Base-by-base conservation (phyloP, 2,113 vertebrate genomes). In the Petrocephalus microphthalmus region DNA sequence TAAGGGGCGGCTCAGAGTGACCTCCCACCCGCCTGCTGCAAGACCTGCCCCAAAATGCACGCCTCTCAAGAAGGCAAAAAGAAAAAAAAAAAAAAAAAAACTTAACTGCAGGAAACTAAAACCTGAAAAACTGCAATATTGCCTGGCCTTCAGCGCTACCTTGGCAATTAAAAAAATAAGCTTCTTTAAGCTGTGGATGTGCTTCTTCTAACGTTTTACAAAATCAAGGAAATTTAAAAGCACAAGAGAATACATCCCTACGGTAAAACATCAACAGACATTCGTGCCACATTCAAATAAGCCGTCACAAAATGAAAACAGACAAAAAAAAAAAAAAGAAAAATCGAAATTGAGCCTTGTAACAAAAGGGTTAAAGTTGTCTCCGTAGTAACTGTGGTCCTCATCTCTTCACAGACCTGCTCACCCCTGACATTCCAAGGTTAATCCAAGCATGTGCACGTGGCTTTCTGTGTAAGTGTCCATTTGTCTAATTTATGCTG, bases 1-100 rank as follows among this genome's bases (percentile, higher is more conserved):
- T 83, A 89, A 93, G 94, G 94, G 92, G 93, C 92, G 92, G 93
- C 89, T 82, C 88, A 92, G 85, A 89, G 60, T 22, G 67, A 20
- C 22, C 20, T 45, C 78, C 6, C 5, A 17, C 54, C 90, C 52
- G 81, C 89, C 87, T 87, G 89, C 71, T 1, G 84, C 90, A 78
- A 37, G 90, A 88, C 87, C 93, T 90, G 87, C 89, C 86, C 88
- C 71, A 87, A 93, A 93, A 95, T 89, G 91, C 91, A 88, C 86
- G 88, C 90, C 93, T 89, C 22, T 82, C 22, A 88, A 81, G 83
- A 91, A 90, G 90, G 90, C 90, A 88, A 90, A 88, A 92, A 1
- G 19, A 51, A 89, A 3, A n/a, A n/a, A n/a, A n/a, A 88, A 90
- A 88, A 92, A 1, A 6, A 51, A 89, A 3, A 93, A 91, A 85